Base-by-base conservation (phyloP, 1,140 invertebrate species). In the Acromyrmex echinatior region DNA sequence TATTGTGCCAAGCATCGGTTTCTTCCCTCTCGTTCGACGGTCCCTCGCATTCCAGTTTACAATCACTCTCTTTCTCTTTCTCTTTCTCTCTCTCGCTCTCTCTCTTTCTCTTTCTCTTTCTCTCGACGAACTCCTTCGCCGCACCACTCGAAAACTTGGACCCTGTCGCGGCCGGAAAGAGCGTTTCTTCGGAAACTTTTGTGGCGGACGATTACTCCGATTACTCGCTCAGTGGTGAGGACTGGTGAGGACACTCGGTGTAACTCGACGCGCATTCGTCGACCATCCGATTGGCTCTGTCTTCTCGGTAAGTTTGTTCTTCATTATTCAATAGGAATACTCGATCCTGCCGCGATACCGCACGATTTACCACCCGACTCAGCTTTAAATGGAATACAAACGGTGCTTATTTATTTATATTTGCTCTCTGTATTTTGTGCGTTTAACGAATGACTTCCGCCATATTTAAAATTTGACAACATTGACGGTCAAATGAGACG, bases 261-360 rank as follows among this genome's bases (percentile, higher is more conserved):
- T 28, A 49, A 71, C n/a, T 39, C 16, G 31, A 10, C 70, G 56
- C 58, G 14, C 79, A 3, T 5, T 25, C 5, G 73, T 49, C n/a
- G 31, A 14, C 39, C 21, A 31, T 2, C 49, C 77, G 84, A 68
- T 66, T 85, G 84, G 21, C 84, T 87, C 49, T 60, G 71, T 45
- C 56, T 76, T 89, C 39, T 85, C 77, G 88, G 88, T 90, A 31
- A 90, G 88, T 89, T 14, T 18, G 3, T 25, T 31, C 53, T n/a
- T 3, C n/a, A 51, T 88, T 88, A 31, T 53, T 28, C 63, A 31
- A 4, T 2, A 35, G 62, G 16, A 18, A 28, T 28, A 21, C 45
- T 53, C 25, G 56, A 73, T 80, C 21, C n/a, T 70, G n/a, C 2
- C 28, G 28, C 28, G 62, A 16, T 16, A 51, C 12, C 49, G 14